Evolutionary conservation across 1,140 invertebrate species (phyloP).

Genomic region (Dendrolimus kikuchii): DNA sequence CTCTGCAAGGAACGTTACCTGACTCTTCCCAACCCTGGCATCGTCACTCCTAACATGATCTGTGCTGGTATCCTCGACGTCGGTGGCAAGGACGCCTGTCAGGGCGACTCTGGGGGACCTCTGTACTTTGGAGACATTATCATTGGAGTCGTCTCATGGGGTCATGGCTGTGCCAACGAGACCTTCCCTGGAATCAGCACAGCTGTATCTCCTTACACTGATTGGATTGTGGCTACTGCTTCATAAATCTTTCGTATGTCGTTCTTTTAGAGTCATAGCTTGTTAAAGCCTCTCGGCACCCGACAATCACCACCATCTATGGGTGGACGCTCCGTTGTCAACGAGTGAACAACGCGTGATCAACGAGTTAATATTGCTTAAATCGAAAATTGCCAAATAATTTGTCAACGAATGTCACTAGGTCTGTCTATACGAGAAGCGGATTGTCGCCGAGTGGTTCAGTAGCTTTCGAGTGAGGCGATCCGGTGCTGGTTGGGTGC

Average conservation of each 20-base stretch:
- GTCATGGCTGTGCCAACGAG: constrained; percentile 66
- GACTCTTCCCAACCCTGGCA: background rate
- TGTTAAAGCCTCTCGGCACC: too few relatives aligned
- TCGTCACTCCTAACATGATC: constrained; percentile 41
- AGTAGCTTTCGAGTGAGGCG: too few relatives aligned
- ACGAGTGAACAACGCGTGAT: too few relatives aligned
- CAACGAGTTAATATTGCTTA: too few relatives aligned
- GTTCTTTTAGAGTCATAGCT: too few relatives aligned
- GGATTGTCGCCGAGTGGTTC: too few relatives aligned
- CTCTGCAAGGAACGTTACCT: constrained; percentile 26
- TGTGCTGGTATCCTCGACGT: constrained; percentile 34
- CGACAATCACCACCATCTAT: too few relatives aligned
- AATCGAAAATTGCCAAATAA: too few relatives aligned
- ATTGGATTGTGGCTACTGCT: constrained; percentile 50
- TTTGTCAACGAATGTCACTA: too few relatives aligned
- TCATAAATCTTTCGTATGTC: constrained; percentile 4
- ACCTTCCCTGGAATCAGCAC: constrained; percentile 75
- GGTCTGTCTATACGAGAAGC: too few relatives aligned
- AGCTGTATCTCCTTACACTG: constrained; percentile 48
- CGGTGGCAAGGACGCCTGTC: constrained; percentile 73
- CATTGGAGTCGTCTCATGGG: constrained; percentile 73
- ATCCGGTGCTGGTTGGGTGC: too few relatives aligned
- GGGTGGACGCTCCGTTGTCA: too few relatives aligned
- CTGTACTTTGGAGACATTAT: constrained; percentile 49
- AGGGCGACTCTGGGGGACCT: constrained; percentile 80